Evolutionary conservation across 2,888 invertebrate species (phyloP).

Genomic region (Drosophila paracracens): DNA sequence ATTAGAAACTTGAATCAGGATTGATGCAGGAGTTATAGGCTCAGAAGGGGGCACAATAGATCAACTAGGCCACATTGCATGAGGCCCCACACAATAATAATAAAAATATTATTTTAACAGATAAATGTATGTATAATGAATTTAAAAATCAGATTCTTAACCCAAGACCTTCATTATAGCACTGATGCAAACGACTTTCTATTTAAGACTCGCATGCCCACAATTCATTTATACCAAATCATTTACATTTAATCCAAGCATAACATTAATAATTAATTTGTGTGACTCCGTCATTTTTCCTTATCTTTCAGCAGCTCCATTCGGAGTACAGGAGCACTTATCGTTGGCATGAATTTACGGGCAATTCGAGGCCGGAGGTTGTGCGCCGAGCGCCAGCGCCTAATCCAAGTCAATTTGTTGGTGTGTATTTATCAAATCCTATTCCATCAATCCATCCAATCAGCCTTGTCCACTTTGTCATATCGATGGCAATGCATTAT

Average conservation of each 20-base stretch:
- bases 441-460: conserved; percentile 12
- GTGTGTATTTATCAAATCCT: conserved; percentile 61
- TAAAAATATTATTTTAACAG: neutral
- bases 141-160: neutral
- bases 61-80: too few species aligned
- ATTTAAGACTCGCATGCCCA: neutral
- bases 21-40: neutral
- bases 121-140: neutral
- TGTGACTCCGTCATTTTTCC: conserved; percentile 4
- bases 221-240: neutral
- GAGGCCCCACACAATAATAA: neutral
- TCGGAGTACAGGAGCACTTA: conserved; percentile 97
- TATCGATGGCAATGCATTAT: conserved; percentile 39
- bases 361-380: conserved; percentile 90
- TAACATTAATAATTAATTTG: conserved; percentile 7
- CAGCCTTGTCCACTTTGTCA: conserved; percentile 37
- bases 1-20: neutral
- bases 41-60: neutral
- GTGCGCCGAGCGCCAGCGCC: conserved; percentile 88
- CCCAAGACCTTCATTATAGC: neutral
- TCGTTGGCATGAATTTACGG: conserved; percentile 97
- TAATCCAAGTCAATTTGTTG: conserved; percentile 85
- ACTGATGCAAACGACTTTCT: neutral
- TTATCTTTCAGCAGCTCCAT: conserved; percentile 90
- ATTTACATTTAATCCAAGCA: conserved; percentile 8